Evolutionary conservation across 2,888 invertebrate genomes (phyloP).

Genomic region (Hipparchia semele): DNA sequence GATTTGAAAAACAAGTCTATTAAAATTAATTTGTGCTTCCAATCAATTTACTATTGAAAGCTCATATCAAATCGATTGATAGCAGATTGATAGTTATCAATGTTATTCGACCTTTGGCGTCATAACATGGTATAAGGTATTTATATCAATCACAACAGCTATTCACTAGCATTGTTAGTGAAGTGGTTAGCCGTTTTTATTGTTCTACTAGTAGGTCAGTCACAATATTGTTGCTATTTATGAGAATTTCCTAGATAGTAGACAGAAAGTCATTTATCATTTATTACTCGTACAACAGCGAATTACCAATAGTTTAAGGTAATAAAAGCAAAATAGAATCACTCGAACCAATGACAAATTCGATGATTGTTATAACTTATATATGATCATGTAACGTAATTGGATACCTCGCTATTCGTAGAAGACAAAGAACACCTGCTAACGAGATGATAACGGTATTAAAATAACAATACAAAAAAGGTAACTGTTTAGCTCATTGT

Average conservation of each 20-base stretch:
- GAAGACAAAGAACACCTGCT: slow-evolving; percentile 61
- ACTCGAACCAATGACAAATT: slow-evolving; percentile 24
- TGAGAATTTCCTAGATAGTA: background rate
- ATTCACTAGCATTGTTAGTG: slow-evolving; percentile 29
- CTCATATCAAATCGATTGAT: slow-evolving; percentile 19
- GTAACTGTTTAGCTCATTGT: slow-evolving; percentile 68
- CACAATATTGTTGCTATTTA: slow-evolving; percentile 20
- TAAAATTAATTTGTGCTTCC: slow-evolving; percentile 3
- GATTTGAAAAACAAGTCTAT: slow-evolving; percentile 6
- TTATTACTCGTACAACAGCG: background rate
- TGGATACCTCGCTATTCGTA: slow-evolving; percentile 34
- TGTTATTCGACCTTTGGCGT: slow-evolving; percentile 27
- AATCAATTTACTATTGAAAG: slow-evolving; percentile 12
- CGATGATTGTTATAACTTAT: slow-evolving; percentile 19
- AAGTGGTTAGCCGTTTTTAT: slow-evolving; percentile 23
- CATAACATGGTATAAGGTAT: slow-evolving; percentile 2
- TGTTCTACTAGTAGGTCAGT: slow-evolving; percentile 20
- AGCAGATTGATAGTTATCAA: slow-evolving; percentile 10
- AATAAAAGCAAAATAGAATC: slow-evolving; percentile 5
- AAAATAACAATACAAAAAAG: slow-evolving; percentile 66
- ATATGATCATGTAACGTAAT: slow-evolving; percentile 38
- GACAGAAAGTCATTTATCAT: background rate
- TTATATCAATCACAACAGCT: slow-evolving; percentile 27
- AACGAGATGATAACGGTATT: slow-evolving; percentile 68
- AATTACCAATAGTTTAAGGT: background rate